Conservation (phyloP, 1,140 invertebrate genomes). For the Dermatophagoides farinae region DNA sequence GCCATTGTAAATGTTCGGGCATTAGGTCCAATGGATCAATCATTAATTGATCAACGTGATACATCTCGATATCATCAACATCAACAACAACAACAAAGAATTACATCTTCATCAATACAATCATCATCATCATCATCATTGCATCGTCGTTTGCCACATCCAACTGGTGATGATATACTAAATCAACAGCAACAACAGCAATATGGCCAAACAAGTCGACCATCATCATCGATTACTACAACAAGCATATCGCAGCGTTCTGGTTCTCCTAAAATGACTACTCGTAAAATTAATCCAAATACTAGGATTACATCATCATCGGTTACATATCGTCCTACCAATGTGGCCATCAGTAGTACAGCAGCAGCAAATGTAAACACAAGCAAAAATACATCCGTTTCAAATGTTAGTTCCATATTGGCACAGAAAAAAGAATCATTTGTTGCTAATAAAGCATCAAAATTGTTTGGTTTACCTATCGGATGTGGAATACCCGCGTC, state of each 20-base stretch:
- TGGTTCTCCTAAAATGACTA: background rate
- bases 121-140: background rate
- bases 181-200: slow-evolving; percentile 16
- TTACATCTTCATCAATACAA: background rate
- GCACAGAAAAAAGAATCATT: too few species aligned
- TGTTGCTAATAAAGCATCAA: too few species aligned
- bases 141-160: slow-evolving; percentile 18
- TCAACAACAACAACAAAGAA: background rate
- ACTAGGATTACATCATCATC: background rate
- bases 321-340: background rate
- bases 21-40: background rate
- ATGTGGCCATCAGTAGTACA: background rate
- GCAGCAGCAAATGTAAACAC: too few species aligned
- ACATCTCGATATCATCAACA: background rate
- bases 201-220: slow-evolving; percentile 7
- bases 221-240: slow-evolving; percentile 1
- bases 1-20: background rate
- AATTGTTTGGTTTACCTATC: too few species aligned
- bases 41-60: too few species aligned
- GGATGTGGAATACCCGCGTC: too few species aligned
- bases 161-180: slow-evolving; percentile 19
- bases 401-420: too few species aligned
- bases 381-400: too few species aligned
- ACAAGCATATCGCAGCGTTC: background rate
- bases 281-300: background rate